Conservation (phyloP, 2,113 vertebrate genomes). For the Cololabis saira region DNA sequence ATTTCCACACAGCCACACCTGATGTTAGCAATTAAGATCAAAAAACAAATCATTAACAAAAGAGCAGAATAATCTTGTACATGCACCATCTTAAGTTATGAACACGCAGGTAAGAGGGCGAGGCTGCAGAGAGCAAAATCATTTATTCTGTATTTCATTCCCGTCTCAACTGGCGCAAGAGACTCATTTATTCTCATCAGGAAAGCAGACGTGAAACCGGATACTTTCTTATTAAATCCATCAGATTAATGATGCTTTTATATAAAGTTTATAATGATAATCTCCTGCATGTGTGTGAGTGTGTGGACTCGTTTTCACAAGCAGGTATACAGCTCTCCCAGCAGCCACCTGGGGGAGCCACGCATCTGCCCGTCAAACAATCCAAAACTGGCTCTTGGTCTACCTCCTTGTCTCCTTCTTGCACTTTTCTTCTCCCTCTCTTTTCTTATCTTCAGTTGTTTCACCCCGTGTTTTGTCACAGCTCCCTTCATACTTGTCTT, state of each 20-base stretch:
- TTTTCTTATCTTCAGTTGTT: neutral
- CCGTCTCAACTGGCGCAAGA: conserved; percentile 25
- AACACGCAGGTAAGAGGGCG: conserved; percentile 16
- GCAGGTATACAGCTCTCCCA: neutral
- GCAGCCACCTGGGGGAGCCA: conserved; percentile 39
- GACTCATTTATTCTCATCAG: conserved; percentile 63
- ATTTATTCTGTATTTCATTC: conserved; percentile 59
- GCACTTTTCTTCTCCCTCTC: neutral
- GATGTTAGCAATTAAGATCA: neutral
- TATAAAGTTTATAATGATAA: conserved; percentile 45
- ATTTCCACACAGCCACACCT: neutral
- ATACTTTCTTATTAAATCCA: conserved; percentile 50
- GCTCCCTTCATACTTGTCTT: neutral
- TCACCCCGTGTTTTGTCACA: too few relatives aligned
- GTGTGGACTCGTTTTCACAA: neutral
- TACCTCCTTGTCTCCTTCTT: neutral
- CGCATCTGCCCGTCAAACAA: conserved; percentile 7
- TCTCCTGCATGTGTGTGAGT: conserved; percentile 5
- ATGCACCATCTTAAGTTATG: neutral
- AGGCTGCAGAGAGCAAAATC: conserved; percentile 38
- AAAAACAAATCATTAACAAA: neutral
- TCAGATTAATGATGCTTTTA: conserved; percentile 52
- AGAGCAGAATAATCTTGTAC: neutral
- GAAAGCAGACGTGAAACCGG: conserved; percentile 32
- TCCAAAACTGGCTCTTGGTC: too few relatives aligned